Base-by-base conservation (phyloP, 2,113 vertebrate genomes). In the Struthidea cinerea region DNA sequence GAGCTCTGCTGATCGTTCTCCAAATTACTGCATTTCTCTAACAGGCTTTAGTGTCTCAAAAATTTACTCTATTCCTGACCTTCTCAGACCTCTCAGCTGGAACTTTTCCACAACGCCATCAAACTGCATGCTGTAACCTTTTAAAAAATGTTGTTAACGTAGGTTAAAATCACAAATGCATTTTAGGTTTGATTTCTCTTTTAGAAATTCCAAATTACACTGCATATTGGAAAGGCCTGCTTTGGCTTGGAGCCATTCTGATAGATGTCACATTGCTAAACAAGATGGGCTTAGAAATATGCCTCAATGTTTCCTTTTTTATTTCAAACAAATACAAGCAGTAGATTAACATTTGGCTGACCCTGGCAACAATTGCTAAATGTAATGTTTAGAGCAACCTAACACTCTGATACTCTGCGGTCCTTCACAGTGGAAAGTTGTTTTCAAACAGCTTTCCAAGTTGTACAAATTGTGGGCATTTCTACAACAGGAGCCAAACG, bases 291-390 rank as follows among this genome's bases (percentile, higher is more conserved):
- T 97, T 91, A 89, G 92, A 97, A 95, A 87, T 56, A 57, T 61
- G 57, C 89, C 77, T 87, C 59, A 77, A 21, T 78, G 44, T 95
- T 97, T 87, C 82, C 60, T 90, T 94, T 96, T 93, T 80, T 92
- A 73, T 89, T 91, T 84, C 88, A 95, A 95, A 70, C 60, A 97
- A 96, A 96, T 89, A 90, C 86, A 96, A 97, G 70, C 93, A 96
- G 82, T 95, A 96, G 80, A 95, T 96, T 95, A 96, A 96, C 92
- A 96, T 94, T 97, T 96, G 95, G 93, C 94, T 98, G 97, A 97
- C 79, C 91, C 69, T 85, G 60, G 76, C 14, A 27, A 67, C 70
- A 77, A 95, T 82, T 96, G 94, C 86, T 96, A 90, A 94, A 93
- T 93, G 73, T 86, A 93, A 87, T 92, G 70, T 93, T 96, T 88